Percentiles rank a stretch among this genome's conserved stretches.
Conservation (phyloP, 1,140 invertebrate genomes). For the Neodiprion pinetum region DNA sequence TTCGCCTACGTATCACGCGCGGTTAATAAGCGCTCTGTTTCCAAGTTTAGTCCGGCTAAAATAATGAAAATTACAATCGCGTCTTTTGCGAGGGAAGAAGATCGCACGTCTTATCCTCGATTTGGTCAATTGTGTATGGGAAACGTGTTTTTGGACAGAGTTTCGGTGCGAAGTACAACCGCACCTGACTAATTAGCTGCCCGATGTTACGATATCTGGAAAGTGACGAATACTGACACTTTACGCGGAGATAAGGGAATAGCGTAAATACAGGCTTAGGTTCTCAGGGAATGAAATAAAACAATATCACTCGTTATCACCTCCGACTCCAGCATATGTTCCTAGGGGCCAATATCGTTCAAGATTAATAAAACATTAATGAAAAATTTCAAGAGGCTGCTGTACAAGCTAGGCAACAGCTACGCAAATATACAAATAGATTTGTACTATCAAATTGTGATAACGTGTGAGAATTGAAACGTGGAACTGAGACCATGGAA, state of each 20-base stretch:
- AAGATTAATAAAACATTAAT: conserved; percentile 18
- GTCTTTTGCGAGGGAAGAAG: too few relatives aligned
- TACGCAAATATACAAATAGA: conserved; percentile 16
- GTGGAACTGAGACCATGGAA: not conserved
- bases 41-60: too few relatives aligned
- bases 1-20: too few relatives aligned
- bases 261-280: conserved; percentile 13
- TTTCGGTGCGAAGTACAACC: too few relatives aligned
- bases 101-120: too few relatives aligned
- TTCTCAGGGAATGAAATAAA: conserved; percentile 17
- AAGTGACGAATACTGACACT: not conserved
- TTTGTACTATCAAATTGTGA: conserved; percentile 16
- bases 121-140: too few relatives aligned
- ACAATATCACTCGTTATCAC: conserved; percentile 10
- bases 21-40: too few relatives aligned
- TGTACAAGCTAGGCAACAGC: conserved; percentile 2
- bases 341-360: conserved; percentile 2
- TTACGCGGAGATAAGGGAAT: not conserved
- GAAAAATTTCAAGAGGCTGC: conserved; percentile 17
- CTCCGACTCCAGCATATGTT: conserved; percentile 5
- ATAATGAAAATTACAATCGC: too few relatives aligned
- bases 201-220: not conserved
- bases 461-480: conserved; percentile 11
- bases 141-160: too few relatives aligned
- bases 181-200: too few relatives aligned